phyloP scores from a whole-genome alignment of 1,140 invertebrate genomes.

The Dendrolimus punctatus region DNA sequence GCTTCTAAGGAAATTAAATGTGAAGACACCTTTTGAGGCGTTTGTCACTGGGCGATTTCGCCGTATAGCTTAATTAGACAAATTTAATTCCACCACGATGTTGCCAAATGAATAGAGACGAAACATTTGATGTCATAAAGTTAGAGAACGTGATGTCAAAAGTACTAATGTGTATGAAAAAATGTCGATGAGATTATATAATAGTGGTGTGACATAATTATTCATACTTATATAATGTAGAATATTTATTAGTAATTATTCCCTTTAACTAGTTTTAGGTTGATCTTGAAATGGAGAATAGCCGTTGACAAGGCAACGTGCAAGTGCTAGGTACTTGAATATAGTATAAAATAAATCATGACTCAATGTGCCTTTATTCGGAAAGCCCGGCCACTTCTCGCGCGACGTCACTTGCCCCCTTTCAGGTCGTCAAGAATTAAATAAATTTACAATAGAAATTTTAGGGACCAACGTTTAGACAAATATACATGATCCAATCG shows the following conservation, averaged over 20 bases:
- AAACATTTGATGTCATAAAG: conserved; percentile 47
- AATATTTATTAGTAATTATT: conserved; percentile 49
- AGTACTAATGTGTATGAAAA: conserved; percentile 53
- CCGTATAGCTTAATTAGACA: conserved; percentile 60
- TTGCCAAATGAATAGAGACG: conserved; percentile 60
- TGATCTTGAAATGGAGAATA: conserved; percentile 36
- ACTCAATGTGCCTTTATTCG: conserved; percentile 69
- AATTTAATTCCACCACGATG: conserved; percentile 64
- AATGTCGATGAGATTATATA: conserved; percentile 28
- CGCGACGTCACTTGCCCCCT: conserved; percentile 44
- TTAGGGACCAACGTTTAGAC: conserved; percentile 70
- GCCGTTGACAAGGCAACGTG: conserved; percentile 30
- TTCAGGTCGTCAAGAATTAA: conserved; percentile 26
- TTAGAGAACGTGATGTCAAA: conserved; percentile 58
- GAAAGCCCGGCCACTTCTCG: conserved; percentile 49
- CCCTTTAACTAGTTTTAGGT: conserved; percentile 63
- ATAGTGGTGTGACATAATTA: conserved; percentile 62
- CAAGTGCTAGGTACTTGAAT: conserved; percentile 45
- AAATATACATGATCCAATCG: conserved; percentile 62
- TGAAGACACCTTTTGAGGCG: conserved; percentile 55
- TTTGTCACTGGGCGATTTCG: conserved; percentile 35
- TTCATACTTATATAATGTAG: conserved; percentile 55
- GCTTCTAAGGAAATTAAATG: conserved; percentile 59
- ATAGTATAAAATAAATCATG: conserved; percentile 53
- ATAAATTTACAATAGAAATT: conserved; percentile 60